phyloP scores from a whole-genome alignment of 2,113 vertebrate species.

The Psophia crepitans region DNA sequence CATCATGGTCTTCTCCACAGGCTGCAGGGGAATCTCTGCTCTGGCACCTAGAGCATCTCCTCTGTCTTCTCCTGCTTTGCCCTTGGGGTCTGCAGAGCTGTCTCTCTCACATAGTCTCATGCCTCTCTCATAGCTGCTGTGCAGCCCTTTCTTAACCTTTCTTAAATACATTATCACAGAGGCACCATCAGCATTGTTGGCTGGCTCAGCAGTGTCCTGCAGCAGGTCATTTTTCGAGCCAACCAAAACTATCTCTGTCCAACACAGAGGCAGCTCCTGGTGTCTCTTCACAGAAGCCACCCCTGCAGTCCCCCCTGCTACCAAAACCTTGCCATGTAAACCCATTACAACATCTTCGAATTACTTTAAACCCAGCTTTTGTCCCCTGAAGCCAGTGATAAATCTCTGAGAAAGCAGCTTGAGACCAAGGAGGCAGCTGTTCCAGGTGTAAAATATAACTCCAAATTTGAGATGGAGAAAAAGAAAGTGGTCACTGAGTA shows the following conservation, averaged over 20 bases:
- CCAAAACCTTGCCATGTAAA: neutral
- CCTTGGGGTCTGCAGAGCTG: neutral
- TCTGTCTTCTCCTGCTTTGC: neutral
- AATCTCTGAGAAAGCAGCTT: neutral
- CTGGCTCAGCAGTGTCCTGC: too few species aligned
- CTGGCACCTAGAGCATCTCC: fast-evolving
- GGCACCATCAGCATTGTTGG: neutral
- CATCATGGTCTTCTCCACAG: neutral
- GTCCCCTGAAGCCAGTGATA: neutral
- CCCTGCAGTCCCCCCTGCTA: too few species aligned
- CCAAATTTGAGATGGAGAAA: neutral
- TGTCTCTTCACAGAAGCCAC: neutral
- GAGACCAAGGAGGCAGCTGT: neutral
- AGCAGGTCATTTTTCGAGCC: fast-evolving
- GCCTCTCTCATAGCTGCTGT: neutral
- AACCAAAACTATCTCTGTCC: neutral
- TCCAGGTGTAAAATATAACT: neutral
- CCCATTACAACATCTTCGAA: neutral
- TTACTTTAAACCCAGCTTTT: neutral
- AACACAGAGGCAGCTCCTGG: neutral
- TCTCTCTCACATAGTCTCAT: neutral
- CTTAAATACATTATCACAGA: fast-evolving
- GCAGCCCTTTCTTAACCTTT: fast-evolving
- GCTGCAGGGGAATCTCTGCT: neutral
- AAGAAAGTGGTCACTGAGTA: neutral